These are phyloP conservation scores for Xestia xanthographa DNA, from an alignment of 2,888 invertebrate genomes.

Conservation along the genomic window DNA sequence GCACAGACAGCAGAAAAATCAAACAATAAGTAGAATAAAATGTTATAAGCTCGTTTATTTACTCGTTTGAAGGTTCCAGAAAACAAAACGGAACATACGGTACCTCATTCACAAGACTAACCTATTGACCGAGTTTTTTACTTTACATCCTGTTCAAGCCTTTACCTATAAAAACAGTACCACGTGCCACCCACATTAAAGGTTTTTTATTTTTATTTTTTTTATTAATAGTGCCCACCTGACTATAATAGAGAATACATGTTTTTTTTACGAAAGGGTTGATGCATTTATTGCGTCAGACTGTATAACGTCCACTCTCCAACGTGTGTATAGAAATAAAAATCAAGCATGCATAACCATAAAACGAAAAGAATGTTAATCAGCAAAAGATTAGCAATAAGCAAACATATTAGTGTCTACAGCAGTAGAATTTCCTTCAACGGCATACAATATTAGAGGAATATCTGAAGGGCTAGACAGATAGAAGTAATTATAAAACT, in stretches of 20 bases:
- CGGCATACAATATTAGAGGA: background rate
- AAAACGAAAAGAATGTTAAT: too few relatives aligned
- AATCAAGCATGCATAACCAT: too few relatives aligned
- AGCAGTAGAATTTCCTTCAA: too few relatives aligned
- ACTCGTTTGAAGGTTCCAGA: background rate
- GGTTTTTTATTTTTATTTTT: slow-evolving; percentile 42
- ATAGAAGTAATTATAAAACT: too few relatives aligned
- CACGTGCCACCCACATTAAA: slow-evolving; percentile 75
- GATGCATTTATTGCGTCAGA: background rate
- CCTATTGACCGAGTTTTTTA: slow-evolving; percentile 76
- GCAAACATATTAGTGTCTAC: too few relatives aligned
- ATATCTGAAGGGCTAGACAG: background rate
- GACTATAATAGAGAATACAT: slow-evolving; percentile 53
- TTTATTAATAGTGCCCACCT: slow-evolving; percentile 71
- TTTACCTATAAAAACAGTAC: slow-evolving; percentile 69
- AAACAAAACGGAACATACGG: slow-evolving; percentile 59
- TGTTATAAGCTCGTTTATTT: background rate
- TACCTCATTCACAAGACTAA: slow-evolving; percentile 64
- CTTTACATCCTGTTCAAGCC: slow-evolving; percentile 67
- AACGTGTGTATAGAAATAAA: background rate
- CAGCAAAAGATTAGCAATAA: too few relatives aligned
- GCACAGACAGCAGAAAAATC: too few relatives aligned
- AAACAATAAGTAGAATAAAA: too few relatives aligned
- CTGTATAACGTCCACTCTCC: background rate
- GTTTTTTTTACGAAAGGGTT: slow-evolving; percentile 12